Conservation (phyloP, 2,797 vertebrate genomes). For the Cichlasoma orientale region DNA sequence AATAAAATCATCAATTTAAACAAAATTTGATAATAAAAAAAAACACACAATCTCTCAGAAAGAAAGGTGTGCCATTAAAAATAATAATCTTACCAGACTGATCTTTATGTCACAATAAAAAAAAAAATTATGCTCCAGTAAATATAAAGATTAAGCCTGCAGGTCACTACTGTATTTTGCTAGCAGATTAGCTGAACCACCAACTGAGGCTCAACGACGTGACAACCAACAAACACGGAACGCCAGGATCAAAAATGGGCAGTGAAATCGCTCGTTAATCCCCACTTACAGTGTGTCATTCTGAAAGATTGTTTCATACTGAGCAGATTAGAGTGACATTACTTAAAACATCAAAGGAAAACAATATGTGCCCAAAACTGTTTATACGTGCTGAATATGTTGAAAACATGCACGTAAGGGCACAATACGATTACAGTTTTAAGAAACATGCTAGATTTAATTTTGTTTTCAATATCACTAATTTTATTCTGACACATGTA, state of each 20-base stretch:
- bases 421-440: neutral
- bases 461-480: neutral
- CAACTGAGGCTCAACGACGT: neutral
- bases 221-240: neutral
- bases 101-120: neutral
- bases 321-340: neutral
- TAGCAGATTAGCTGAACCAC: neutral
- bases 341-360: neutral
- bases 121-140: neutral
- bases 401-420: neutral
- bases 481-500: neutral
- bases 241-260: neutral
- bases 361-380: neutral
- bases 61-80: neutral
- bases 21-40: neutral
- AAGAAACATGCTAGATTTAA: neutral
- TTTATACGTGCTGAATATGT: too few species aligned
- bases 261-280: neutral
- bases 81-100: neutral
- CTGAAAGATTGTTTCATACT: neutral
- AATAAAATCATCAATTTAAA: neutral
- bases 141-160: neutral
- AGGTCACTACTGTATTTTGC: neutral
- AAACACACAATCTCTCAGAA: neutral
- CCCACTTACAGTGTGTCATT: neutral